phyloP scores from a whole-genome alignment of 2,888 invertebrate genomes.

The Tridacna crocea region DNA sequence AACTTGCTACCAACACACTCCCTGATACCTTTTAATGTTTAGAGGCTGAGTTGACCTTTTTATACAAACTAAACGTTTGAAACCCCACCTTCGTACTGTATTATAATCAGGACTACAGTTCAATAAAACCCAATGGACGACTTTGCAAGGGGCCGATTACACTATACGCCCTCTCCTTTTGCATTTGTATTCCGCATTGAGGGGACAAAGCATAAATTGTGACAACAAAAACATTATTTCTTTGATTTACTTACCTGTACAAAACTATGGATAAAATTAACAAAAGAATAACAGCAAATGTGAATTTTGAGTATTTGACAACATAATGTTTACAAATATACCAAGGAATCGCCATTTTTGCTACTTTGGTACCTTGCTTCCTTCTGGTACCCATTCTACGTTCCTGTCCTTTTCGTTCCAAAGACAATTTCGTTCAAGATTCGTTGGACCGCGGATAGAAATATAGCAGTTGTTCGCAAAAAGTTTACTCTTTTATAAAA shows the following conservation, averaged over 20 bases:
- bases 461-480: not conserved
- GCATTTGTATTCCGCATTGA: not conserved
- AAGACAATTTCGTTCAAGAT: not conserved
- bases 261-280: constrained; percentile 69
- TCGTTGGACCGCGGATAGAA: too few relatives aligned
- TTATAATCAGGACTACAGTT: not conserved
- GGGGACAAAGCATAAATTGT: not conserved
- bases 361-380: not conserved
- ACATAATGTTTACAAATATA: constrained; percentile 73
- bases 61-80: not conserved
- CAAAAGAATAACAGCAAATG: constrained; percentile 61
- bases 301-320: constrained; percentile 73
- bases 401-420: not conserved
- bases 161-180: not conserved
- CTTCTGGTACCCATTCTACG: not conserved
- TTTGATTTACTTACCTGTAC: constrained; percentile 64
- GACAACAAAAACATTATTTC: too few relatives aligned
- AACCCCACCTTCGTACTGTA: not conserved
- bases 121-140: not conserved
- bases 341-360: constrained; percentile 69
- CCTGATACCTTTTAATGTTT: too few relatives aligned
- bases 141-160: not conserved
- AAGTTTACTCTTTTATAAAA: too few relatives aligned
- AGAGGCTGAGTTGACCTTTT: too few relatives aligned
- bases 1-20: too few relatives aligned